Evolutionary conservation across 2,888 invertebrate species (phyloP), one percentile per base, ranked within the genome.

Genomic region (Parapristionchus giblindavisi): DNA sequence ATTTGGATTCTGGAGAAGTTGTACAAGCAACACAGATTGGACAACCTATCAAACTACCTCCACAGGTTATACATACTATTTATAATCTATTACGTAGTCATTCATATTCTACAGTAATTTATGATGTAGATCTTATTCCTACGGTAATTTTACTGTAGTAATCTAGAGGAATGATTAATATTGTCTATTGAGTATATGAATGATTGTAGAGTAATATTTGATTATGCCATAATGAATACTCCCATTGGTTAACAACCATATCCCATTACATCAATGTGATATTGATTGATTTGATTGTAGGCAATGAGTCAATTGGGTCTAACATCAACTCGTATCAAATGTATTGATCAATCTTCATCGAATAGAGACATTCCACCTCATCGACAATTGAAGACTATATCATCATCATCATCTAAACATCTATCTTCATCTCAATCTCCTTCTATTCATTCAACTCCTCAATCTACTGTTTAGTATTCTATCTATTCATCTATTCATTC

Each of bases 21-120:
- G 75, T 82, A 27, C 80, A 83, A 40, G 83, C 80, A 21, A 83
- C 80, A 2, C 82, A 77, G 70, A 83, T 82, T 54, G 83, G 82
- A 43, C 77, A 79, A n/a, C 81, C 83, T 3, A 82, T 83, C 54
- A 81, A 74, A 11, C 70, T 80, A 1, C 60, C 75, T 1, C 61
- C 76, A 40, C 72, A 73, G n/a, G 71, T 74, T 8, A 29, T 14
- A 36, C 8, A 14, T 14, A 17, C 11, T 34, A n/a, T 1, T 21
- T 8, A 43, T 43, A 5, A n/a, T 36, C 21, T 11, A n/a, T n/a
- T n/a, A n/a, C n/a, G n/a, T n/a, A n/a, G n/a, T n/a, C n/a, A n/a
- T n/a, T n/a, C n/a, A n/a, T n/a, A n/a, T n/a, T n/a, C n/a, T n/a
- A n/a, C n/a, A n/a, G n/a, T n/a, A n/a, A n/a, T n/a, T n/a, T n/a